Conservation (phyloP, 1,140 invertebrate species). For the Ladona fulva region DNA sequence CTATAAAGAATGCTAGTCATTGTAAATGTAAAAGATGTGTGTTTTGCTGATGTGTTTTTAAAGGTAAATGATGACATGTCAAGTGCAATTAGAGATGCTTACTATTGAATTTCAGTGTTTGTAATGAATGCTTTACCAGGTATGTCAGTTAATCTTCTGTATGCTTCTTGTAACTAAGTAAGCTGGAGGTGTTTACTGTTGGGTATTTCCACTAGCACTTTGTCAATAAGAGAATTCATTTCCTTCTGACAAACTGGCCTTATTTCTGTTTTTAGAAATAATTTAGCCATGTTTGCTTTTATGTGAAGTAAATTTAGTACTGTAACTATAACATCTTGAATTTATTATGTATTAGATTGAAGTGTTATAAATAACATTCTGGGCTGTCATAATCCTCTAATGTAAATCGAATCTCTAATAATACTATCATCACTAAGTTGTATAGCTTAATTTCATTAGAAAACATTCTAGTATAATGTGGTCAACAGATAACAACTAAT, state of each 20-base stretch:
- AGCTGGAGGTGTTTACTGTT: background rate
- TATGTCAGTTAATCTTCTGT: background rate
- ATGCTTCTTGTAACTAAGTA: background rate
- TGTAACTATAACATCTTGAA: constrained; percentile 8
- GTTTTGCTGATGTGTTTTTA: background rate
- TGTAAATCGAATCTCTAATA: background rate
- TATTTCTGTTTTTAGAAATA: constrained; percentile 16
- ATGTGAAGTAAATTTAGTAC: background rate
- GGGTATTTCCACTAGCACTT: background rate
- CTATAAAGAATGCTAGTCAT: background rate
- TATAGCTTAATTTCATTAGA: too few relatives aligned
- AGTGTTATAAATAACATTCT: background rate
- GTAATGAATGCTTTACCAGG: background rate
- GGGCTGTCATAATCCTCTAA: background rate
- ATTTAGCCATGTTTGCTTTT: constrained; percentile 14
- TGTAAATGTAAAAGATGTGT: background rate
- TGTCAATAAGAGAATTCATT: background rate
- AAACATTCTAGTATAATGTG: too few relatives aligned
- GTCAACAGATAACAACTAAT: too few relatives aligned
- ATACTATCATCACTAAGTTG: background rate
- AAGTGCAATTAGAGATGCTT: background rate
- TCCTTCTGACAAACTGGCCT: constrained; percentile 7
- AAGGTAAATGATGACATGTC: background rate
- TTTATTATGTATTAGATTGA: background rate
- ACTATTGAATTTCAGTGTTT: background rate